phyloP scores from a whole-genome alignment of 2,797 vertebrate species.

The Tapera naevia region DNA sequence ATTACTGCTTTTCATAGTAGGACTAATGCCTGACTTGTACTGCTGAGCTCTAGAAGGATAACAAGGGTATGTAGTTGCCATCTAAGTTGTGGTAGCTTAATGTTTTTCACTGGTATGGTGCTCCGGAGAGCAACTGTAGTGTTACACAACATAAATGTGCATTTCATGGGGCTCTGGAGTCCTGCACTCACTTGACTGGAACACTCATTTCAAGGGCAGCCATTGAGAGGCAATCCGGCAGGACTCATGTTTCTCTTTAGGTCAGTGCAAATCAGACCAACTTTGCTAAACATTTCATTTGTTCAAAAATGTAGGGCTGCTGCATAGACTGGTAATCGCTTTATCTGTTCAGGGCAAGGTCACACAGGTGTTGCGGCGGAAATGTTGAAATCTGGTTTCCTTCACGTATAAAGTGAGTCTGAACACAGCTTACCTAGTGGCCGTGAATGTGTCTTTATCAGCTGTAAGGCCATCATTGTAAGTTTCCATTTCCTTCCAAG shows the following conservation, averaged over 20 bases:
- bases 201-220: background rate
- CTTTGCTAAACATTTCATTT: background rate
- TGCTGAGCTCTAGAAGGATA: background rate
- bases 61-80: background rate
- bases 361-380: background rate
- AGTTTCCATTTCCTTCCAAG: background rate
- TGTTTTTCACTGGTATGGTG: background rate
- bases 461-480: background rate
- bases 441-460: background rate
- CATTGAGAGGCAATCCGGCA: fast-evolving
- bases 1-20: background rate
- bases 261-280: background rate
- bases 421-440: background rate
- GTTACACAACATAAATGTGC: background rate
- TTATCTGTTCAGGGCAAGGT: background rate
- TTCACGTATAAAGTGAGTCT: background rate
- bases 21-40: background rate
- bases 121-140: background rate
- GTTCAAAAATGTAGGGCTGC: background rate
- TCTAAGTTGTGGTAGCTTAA: background rate
- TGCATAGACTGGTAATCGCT: background rate
- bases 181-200: background rate
- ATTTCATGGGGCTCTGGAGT: background rate
- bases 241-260: background rate
- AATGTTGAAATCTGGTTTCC: background rate